Percentiles rank a stretch among this genome's conserved stretches.
phyloP scores from a whole-genome alignment of 2,797 vertebrate species.

The Perodicticus potto region DNA sequence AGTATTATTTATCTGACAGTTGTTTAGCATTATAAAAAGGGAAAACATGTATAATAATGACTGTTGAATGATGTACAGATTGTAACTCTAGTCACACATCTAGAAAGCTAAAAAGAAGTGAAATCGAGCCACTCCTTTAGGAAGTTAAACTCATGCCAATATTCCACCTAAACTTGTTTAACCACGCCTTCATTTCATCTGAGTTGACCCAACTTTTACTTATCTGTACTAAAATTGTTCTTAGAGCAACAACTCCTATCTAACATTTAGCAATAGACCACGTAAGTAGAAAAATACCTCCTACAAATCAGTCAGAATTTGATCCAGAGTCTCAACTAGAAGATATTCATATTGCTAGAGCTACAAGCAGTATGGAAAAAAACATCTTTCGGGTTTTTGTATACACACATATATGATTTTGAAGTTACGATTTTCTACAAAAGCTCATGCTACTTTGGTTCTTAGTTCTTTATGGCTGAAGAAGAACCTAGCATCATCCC shows the following conservation, averaged over 20 bases:
- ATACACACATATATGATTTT: neutral
- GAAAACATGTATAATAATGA: neutral
- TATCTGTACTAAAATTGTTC: slow-evolving; percentile 11
- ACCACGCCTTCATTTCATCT: neutral
- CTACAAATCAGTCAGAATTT: neutral
- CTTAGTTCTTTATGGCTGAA: neutral
- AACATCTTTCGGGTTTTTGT: neutral
- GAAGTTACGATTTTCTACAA: slow-evolving; percentile 48
- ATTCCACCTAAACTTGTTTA: neutral
- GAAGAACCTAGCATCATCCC: neutral
- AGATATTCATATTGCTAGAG: neutral
- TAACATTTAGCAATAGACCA: neutral
- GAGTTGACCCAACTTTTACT: neutral
- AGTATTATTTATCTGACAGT: slow-evolving; percentile 26
- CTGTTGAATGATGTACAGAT: slow-evolving; percentile 17
- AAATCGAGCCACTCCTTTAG: slow-evolving; percentile 40
- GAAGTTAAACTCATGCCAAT: slow-evolving; percentile 46
- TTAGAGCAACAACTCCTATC: neutral
- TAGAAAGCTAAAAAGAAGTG: slow-evolving; percentile 43
- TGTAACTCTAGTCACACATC: neutral
- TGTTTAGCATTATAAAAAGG: neutral
- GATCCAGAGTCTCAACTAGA: neutral
- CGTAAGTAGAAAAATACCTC: neutral
- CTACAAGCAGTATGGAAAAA: neutral
- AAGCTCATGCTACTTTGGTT: neutral